These are phyloP conservation scores for Epizoanthus rinbou DNA, from an alignment of 92 coral and sea anemone genomes.

Conservation along the genomic window DNA sequence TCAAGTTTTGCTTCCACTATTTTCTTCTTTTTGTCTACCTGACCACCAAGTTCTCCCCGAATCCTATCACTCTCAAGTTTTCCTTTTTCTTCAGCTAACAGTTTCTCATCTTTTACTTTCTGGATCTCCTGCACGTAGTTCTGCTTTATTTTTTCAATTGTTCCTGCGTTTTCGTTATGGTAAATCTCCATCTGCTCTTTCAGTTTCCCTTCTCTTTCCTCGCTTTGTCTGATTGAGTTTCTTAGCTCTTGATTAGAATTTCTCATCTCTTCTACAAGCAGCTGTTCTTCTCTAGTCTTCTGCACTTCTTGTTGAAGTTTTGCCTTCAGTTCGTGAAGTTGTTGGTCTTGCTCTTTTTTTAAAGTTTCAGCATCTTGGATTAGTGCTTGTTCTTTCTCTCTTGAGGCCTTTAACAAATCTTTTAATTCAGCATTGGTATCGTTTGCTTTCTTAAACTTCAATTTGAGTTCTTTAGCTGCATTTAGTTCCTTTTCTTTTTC, in stretches of 20 bases:
- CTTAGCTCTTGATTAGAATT: conserved; percentile 42
- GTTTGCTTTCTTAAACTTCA: conserved; percentile 62
- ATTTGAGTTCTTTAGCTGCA: conserved; percentile 51
- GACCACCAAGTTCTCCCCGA: conserved; percentile 46
- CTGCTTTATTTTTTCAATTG: conserved; percentile 48
- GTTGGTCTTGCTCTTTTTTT: conserved; percentile 47
- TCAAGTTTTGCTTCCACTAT: conserved; percentile 54
- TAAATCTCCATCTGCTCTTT: conserved; percentile 48
- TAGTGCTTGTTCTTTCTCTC: conserved; percentile 58
- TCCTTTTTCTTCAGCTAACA: conserved; percentile 63
- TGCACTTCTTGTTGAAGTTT: conserved; percentile 63
- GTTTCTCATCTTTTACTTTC: conserved; percentile 63
- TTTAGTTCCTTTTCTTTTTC: conserved; percentile 63
- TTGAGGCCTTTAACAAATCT: conserved; percentile 56
- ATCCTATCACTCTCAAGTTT: conserved; percentile 55
- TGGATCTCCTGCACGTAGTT: conserved; percentile 45
- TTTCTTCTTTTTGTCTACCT: conserved; percentile 65
- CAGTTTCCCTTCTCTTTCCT: conserved; percentile 48
- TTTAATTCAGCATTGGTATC: conserved; percentile 65
- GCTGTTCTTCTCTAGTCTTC: conserved; percentile 65
- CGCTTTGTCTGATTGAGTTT: conserved; percentile 48
- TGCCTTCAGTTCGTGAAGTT: conserved; percentile 62
- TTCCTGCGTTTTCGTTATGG: conserved; percentile 47
- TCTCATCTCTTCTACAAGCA: conserved; percentile 74
- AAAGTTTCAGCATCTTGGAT: conserved; percentile 57